Conservation (phyloP, 2,113 vertebrate species). For the Rhadina sibilatrix region DNA sequence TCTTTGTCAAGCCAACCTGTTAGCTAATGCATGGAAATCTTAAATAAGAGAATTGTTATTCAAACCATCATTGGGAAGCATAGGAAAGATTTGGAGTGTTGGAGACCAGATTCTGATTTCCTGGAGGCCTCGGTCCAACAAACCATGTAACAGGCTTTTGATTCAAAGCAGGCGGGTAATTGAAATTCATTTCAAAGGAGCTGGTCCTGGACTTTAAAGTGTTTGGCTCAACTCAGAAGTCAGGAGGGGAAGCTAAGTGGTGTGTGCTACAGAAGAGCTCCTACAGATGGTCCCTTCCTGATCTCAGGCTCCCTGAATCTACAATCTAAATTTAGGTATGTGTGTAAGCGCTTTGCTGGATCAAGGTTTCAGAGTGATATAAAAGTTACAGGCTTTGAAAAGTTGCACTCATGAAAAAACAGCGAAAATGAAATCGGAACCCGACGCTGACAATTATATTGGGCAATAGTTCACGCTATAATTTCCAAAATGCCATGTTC, state of each 20-base stretch:
- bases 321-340: conserved; percentile 46
- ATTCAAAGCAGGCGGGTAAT: conserved; percentile 58
- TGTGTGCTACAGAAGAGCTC: conserved; percentile 46
- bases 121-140: conserved; percentile 45
- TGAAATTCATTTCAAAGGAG: conserved; percentile 59
- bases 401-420: conserved; percentile 15
- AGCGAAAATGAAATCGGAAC: conserved; percentile 45
- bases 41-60: background rate
- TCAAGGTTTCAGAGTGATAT: conserved; percentile 16
- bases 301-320: conserved; percentile 48
- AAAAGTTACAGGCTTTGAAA: conserved; percentile 50
- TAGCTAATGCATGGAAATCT: background rate
- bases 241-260: conserved; percentile 42
- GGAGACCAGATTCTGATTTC: conserved; percentile 35
- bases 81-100: background rate
- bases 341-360: conserved; percentile 39
- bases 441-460: background rate
- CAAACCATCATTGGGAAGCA: conserved; percentile 6
- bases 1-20: background rate
- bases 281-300: conserved; percentile 49
- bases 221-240: conserved; percentile 54
- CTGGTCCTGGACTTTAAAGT: conserved; percentile 52
- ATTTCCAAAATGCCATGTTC: conserved; percentile 24
- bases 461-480: background rate
- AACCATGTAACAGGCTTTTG: conserved; percentile 43